Percentiles rank a stretch among this genome's conserved stretches.
These are phyloP conservation scores for Buphagus erythrorhynchus DNA, from an alignment of 2,797 vertebrate genomes.

Conservation along the genomic window DNA sequence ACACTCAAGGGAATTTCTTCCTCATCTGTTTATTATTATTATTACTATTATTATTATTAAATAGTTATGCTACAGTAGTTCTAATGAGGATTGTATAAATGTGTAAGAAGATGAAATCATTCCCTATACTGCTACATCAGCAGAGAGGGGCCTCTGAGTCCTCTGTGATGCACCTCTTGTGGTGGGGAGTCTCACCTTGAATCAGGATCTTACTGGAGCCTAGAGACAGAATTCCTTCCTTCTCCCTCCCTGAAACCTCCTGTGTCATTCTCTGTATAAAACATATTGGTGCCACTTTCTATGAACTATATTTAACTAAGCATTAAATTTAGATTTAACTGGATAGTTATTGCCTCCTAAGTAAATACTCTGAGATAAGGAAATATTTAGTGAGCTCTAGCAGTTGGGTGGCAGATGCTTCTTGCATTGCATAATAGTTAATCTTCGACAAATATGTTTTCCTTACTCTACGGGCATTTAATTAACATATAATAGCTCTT, in stretches of 20 bases:
- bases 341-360: slow-evolving; percentile 74
- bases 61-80: not conserved
- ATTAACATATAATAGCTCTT: slow-evolving; percentile 67
- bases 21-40: not conserved
- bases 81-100: not conserved
- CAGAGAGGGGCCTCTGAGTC: not conserved
- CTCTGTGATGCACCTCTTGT: not conserved
- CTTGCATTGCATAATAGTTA: slow-evolving; percentile 68
- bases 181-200: not conserved
- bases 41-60: not conserved
- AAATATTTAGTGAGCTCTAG: slow-evolving; percentile 77
- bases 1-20: slow-evolving; percentile 19
- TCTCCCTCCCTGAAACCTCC: slow-evolving; percentile 3
- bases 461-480: slow-evolving; percentile 63
- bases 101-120: not conserved
- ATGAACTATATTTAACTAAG: slow-evolving; percentile 78
- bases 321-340: slow-evolving; percentile 79
- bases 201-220: not conserved
- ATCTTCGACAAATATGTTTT: slow-evolving; percentile 71
- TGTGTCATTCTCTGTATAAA: slow-evolving; percentile 61
- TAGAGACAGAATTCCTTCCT: not conserved
- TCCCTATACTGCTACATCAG: not conserved
- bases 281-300: slow-evolving; percentile 74
- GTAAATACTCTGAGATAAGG: slow-evolving; percentile 77
- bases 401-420: slow-evolving; percentile 72